Evolutionary conservation across 2,113 vertebrate species (phyloP).

Genomic region (Centropristis striata): DNA sequence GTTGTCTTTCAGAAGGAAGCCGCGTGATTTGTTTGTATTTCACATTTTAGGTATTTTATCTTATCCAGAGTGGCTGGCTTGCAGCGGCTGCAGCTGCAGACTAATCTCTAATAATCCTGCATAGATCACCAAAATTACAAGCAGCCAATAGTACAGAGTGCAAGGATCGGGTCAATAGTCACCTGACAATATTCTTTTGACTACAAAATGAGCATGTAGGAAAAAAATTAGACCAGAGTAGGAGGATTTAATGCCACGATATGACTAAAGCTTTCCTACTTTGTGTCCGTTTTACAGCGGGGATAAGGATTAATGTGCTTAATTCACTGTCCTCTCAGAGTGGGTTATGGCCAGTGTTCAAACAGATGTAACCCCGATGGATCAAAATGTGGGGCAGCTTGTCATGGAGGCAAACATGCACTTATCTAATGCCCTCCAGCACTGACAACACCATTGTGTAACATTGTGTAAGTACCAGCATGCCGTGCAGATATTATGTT

Average conservation of each 20-base stretch:
- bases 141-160: constrained; percentile 47
- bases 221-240: constrained; percentile 36
- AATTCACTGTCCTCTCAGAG: constrained; percentile 67
- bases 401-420: constrained; percentile 56
- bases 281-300: constrained; percentile 52
- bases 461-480: background rate
- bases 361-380: constrained; percentile 71
- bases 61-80: constrained; percentile 28
- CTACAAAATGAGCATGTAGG: constrained; percentile 26
- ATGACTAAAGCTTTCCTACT: constrained; percentile 52
- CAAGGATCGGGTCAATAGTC: constrained; percentile 43
- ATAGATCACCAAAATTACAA: constrained; percentile 51
- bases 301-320: constrained; percentile 75
- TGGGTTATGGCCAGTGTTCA: constrained; percentile 62
- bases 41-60: constrained; percentile 46
- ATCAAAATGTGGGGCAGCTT: constrained; percentile 75
- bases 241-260: constrained; percentile 48
- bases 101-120: constrained; percentile 70
- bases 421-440: constrained; percentile 52
- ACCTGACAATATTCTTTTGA: constrained; percentile 42
- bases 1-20: constrained; percentile 11
- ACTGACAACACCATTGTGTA: constrained; percentile 25
- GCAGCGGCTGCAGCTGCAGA: constrained; percentile 29
- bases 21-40: constrained; percentile 13
- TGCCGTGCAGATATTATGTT: background rate